phyloP scores from a whole-genome alignment of 1,140 invertebrate species.

The Listronotus bonariensis region DNA sequence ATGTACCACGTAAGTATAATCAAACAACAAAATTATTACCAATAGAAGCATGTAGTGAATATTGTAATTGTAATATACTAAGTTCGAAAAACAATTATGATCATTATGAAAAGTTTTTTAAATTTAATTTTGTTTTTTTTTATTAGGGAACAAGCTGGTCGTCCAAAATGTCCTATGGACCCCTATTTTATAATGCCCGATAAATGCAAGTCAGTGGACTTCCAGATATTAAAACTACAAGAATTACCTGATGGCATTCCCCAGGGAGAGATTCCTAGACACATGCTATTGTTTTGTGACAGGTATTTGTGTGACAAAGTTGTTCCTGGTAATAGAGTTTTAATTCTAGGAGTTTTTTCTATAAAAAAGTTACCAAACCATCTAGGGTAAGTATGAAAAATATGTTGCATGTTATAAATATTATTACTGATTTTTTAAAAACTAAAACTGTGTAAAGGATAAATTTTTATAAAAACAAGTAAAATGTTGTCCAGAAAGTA shows the following conservation, averaged over 20 bases:
- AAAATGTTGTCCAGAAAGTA: no score
- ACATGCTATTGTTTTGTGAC: slow-evolving; percentile 94
- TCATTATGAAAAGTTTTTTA: no score
- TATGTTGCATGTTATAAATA: no score
- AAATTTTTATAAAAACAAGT: no score
- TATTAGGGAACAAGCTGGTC: slow-evolving; percentile 83
- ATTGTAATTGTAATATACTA: no score
- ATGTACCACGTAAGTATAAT: slow-evolving; percentile 81
- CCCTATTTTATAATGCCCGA: slow-evolving; percentile 98
- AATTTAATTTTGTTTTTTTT: slow-evolving; percentile 28
- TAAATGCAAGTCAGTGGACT: slow-evolving; percentile 96
- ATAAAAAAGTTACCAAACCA: slow-evolving; percentile 86
- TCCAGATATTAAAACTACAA: slow-evolving; percentile 89
- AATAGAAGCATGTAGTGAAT: no score
- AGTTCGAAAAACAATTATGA: no score
- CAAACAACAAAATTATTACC: neutral
- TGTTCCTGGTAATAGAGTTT: slow-evolving; percentile 94
- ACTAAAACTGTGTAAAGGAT: no score
- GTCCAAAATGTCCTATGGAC: slow-evolving; percentile 93
- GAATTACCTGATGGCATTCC: slow-evolving; percentile 96
- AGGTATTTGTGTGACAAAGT: slow-evolving; percentile 91
- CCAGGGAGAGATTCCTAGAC: slow-evolving; percentile 97
- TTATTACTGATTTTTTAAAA: no score
- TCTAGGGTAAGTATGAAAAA: slow-evolving; percentile 55
- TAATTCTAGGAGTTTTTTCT: slow-evolving; percentile 93